Percentiles rank a stretch among this genome's conserved stretches.
Evolutionary conservation across 2,113 vertebrate genomes (phyloP).

Genomic region (Microcebus griseorufus): DNA sequence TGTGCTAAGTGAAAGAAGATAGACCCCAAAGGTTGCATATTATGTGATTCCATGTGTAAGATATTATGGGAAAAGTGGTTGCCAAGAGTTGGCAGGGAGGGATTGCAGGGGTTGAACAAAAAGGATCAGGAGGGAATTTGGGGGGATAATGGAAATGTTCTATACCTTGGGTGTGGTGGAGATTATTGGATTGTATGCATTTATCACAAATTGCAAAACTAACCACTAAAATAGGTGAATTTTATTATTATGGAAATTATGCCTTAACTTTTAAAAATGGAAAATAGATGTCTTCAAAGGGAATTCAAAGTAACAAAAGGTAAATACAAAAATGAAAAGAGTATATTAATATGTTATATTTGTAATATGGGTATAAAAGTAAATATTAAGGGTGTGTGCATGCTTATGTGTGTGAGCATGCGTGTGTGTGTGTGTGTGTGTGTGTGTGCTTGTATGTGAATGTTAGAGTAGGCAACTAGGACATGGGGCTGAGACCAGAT

Average conservation of each 20-base stretch:
- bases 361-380: background rate
- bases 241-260: background rate
- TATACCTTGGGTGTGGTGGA: background rate
- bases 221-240: background rate
- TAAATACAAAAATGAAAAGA: background rate
- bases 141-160: background rate
- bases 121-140: background rate
- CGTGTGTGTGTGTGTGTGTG: background rate
- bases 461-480: background rate
- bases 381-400: constrained; percentile 21
- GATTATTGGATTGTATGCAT: background rate
- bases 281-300: background rate
- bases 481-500: too few species aligned
- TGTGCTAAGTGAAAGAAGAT: background rate
- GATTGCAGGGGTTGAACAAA: background rate
- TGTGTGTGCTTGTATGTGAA: background rate
- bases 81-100: rapidly evolving
- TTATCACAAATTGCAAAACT: background rate
- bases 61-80: background rate
- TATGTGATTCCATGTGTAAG: background rate
- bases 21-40: background rate
- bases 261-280: background rate
- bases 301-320: background rate
- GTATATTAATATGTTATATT: background rate
- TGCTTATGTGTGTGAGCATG: background rate